Percentiles rank a stretch among this genome's conserved stretches.
Conservation (phyloP, 1,140 invertebrate species). For the Mizuhopecten yessoensis region DNA sequence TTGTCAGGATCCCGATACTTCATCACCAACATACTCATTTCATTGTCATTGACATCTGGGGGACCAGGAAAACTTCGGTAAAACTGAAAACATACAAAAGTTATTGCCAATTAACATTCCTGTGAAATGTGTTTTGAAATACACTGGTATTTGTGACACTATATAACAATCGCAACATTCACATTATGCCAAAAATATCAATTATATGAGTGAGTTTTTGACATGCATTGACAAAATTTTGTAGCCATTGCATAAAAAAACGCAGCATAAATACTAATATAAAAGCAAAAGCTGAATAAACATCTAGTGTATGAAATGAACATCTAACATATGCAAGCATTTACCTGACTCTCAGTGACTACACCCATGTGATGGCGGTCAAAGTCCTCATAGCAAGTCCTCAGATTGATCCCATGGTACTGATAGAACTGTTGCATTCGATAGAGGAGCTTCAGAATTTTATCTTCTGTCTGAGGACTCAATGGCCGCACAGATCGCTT, state of each 20-base stretch:
- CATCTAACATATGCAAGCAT: too few species aligned
- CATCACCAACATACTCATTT: constrained; percentile 78
- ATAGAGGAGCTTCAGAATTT: constrained; percentile 71
- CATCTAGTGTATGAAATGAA: too few species aligned
- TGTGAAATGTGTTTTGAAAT: not conserved
- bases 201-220: too few species aligned
- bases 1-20: constrained; percentile 80
- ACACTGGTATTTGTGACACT: too few species aligned
- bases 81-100: constrained; percentile 75
- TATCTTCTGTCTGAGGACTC: constrained; percentile 72
- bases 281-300: too few species aligned
- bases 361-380: constrained; percentile 82
- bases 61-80: constrained; percentile 82
- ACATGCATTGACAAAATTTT: too few species aligned
- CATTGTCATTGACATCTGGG: constrained; percentile 78
- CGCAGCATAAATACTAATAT: too few species aligned
- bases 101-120: too few species aligned
- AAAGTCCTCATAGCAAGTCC: constrained; percentile 82
- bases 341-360: constrained; percentile 83
- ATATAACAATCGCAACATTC: too few species aligned
- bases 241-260: too few species aligned
- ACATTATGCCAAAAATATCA: too few species aligned
- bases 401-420: constrained; percentile 80
- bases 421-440: constrained; percentile 79
- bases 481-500: constrained; percentile 78